Conservation (phyloP, 1,140 invertebrate species). For the Holotrichia oblita region DNA sequence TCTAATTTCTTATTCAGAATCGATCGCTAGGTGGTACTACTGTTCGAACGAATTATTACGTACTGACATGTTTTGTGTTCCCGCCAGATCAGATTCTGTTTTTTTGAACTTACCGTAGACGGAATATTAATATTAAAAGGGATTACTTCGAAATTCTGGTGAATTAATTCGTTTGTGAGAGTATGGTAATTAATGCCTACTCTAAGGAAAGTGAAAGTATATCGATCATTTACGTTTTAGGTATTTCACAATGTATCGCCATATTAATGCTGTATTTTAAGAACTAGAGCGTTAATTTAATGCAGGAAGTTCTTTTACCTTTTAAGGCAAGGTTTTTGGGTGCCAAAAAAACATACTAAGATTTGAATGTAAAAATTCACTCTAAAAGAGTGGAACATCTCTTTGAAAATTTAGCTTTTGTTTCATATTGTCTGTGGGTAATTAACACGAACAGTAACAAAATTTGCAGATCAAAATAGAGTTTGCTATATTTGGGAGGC, state of each 20-base stretch:
- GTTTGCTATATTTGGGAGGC: too few species aligned
- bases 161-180: too few species aligned
- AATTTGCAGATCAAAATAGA: too few species aligned
- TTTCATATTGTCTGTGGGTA: not conserved
- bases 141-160: not conserved
- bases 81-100: not conserved
- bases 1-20: slow-evolving; percentile 10
- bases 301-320: not conserved
- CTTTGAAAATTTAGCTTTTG: too few species aligned
- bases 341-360: too few species aligned
- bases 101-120: not conserved
- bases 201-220: too few species aligned
- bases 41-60: not conserved
- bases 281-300: not conserved
- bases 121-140: not conserved
- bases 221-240: too few species aligned
- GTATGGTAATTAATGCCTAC: too few species aligned
- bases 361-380: too few species aligned
- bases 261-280: too few species aligned
- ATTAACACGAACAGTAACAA: not conserved
- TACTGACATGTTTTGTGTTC: not conserved
- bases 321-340: not conserved
- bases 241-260: too few species aligned
- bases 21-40: not conserved
- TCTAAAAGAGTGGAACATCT: too few species aligned